Base-by-base conservation (phyloP, 2,888 invertebrate genomes). In the Gymnosoma rotundatum region DNA sequence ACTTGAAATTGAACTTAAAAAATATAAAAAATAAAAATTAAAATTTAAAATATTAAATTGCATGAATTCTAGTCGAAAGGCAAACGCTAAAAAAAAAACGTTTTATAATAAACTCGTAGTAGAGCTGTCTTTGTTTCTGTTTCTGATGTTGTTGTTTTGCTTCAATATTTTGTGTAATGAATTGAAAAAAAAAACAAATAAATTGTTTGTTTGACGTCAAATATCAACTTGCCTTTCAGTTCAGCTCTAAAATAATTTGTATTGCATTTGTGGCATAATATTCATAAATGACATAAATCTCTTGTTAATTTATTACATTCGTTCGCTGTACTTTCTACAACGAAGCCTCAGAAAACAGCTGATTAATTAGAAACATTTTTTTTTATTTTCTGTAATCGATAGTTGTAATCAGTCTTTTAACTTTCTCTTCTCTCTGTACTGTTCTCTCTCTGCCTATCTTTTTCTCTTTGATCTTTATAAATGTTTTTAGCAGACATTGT, bases 141-240 rank as follows among this genome's bases (percentile, higher is more conserved):
- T 32, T 2, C 8, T 32, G 6, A 5, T 32, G 32, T 32, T 32
- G 32, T 32, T 32, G 32, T n/a, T 14, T 20, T 2, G 10, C 38
- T 54, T 61, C 3, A 21, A 32, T 18, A 5, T 38, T 63, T 64
- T 48, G 45, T 66, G 21, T 60, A 67, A 18, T 76, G 42, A 50
- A 48, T 48, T 32, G 45, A 42, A 18, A 32, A 8, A n/a, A 21
- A 54, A 48, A 42, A 42, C 2, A 42, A 45, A 66, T 63, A 58
- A 58, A 72, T 70, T 63, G 50, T 45, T 67, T 20, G 67, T 66
- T 74, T 83, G 83, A 83, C 83, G 78, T 83, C 79, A 79, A 54
- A 50, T 52, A 63, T 48, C 52, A 74, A 69, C 74, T 80, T 74
- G 67, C 54, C 67, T 74, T 61, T 63, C 67, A 56, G 21, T 69